Conservation (phyloP, 2,888 invertebrate genomes). For the Hesperia comma region DNA sequence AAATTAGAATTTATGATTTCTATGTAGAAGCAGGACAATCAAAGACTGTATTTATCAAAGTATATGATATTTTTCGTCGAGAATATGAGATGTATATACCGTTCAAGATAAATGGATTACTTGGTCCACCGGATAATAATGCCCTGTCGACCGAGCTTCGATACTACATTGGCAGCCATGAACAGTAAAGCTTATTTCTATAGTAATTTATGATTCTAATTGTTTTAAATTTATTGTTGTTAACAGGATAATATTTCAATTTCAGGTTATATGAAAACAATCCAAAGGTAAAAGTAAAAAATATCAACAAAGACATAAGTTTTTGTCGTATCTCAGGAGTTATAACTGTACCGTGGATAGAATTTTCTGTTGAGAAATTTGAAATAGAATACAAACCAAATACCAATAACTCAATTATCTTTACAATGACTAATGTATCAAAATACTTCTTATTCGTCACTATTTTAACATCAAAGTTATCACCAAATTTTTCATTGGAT, state of each 20-base stretch:
- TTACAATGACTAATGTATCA: slow-evolving; percentile 72
- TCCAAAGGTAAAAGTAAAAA: slow-evolving; percentile 64
- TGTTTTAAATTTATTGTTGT: slow-evolving; percentile 12
- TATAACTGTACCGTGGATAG: slow-evolving; percentile 72
- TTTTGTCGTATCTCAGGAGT: slow-evolving; percentile 70
- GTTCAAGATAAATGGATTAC: slow-evolving; percentile 81
- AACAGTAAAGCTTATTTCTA: slow-evolving; percentile 57
- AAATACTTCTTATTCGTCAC: slow-evolving; percentile 65
- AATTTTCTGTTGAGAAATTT: slow-evolving; percentile 69
- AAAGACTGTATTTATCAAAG: slow-evolving; percentile 69
- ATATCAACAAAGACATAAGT: slow-evolving; percentile 67
- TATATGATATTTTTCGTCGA: slow-evolving; percentile 66
- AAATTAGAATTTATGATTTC: slow-evolving; percentile 61
- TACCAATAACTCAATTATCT: slow-evolving; percentile 57
- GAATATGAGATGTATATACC: slow-evolving; percentile 85
- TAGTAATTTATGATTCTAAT: slow-evolving; percentile 1
- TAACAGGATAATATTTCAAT: slow-evolving; percentile 30
- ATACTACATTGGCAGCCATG: slow-evolving; percentile 63
- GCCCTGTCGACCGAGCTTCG: slow-evolving; percentile 61
- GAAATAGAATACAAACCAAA: slow-evolving; percentile 61
- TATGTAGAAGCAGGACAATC: slow-evolving; percentile 65
- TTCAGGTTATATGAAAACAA: slow-evolving; percentile 71
- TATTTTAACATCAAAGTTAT: slow-evolving; percentile 63
- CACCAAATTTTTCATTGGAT: slow-evolving; percentile 64
- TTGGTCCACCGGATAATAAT: slow-evolving; percentile 80